Percentiles rank a stretch among this genome's conserved stretches.
These are phyloP conservation scores for Papilio glaucus DNA, from an alignment of 1,140 invertebrate genomes.

Conservation along the genomic window DNA sequence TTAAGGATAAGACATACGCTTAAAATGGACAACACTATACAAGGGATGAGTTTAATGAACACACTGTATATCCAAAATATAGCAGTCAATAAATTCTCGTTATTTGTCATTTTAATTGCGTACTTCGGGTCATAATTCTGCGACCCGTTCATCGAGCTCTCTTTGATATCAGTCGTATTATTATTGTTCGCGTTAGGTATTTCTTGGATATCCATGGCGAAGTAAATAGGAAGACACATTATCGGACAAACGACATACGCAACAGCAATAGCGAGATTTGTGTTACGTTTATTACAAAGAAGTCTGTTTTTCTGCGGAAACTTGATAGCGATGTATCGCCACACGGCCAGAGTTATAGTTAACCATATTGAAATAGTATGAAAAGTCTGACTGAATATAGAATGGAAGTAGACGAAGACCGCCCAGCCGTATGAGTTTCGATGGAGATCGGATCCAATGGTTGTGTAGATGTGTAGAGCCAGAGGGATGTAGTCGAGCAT, in stretches of 20 bases:
- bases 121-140: conserved; percentile 58
- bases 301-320: conserved; percentile 90
- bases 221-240: conserved; percentile 93
- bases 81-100: conserved; percentile 67
- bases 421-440: conserved; percentile 91
- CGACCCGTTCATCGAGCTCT: conserved; percentile 48
- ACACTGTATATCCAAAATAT: conserved; percentile 82
- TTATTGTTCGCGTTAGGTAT: conserved; percentile 43
- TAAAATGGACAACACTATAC: conserved; percentile 75
- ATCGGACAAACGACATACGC: conserved; percentile 92
- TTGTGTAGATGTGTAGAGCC: conserved; percentile 90
- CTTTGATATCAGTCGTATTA: conserved; percentile 47
- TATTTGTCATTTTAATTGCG: conserved; percentile 70
- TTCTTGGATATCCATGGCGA: conserved; percentile 84
- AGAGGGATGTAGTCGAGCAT: conserved; percentile 98
- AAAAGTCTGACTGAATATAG: conserved; percentile 92
- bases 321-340: conserved; percentile 95
- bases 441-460: conserved; percentile 78
- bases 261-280: conserved; percentile 89
- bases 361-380: conserved; percentile 97
- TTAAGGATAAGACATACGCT: conserved; percentile 76
- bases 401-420: conserved; percentile 92
- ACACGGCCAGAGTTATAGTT: conserved; percentile 95
- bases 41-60: conserved; percentile 78
- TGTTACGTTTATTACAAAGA: conserved; percentile 90